Evolutionary conservation across 2,113 vertebrate genomes (phyloP), one percentile per base, ranked within the genome.

Genomic region (Casuarius casuarius): DNA sequence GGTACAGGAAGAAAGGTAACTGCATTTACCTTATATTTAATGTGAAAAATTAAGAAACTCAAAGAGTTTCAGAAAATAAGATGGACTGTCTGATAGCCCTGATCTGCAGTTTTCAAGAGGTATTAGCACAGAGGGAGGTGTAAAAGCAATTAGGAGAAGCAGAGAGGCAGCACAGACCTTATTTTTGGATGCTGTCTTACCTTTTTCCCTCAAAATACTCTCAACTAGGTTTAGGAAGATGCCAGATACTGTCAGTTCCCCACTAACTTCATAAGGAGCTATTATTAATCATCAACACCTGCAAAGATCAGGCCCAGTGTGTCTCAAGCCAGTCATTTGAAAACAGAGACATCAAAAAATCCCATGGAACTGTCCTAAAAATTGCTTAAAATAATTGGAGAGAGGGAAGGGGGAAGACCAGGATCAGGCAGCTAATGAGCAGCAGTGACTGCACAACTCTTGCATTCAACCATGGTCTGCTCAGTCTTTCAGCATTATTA

Each of bases 391-490:
- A 62, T 85, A 48, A n/a, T 31, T 11, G 26, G 51, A 31, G 44
- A 12, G 15, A 21, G 75, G 48, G 52, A 68, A 81, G 52, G 13
- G 77, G 58, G 26, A 85, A 35, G 62, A 44, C 3, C 22, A 44
- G 58, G 48, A 62, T 66, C 22, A 13, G 29, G 23, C 22, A 52
- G 49, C 17, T 62, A 68, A 15, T 12, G 33, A 75, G 87, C 67
- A 89, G 33, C 20, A 40, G 17, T 33, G 71, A 9, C 44, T 63
- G 71, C 75, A 90, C 35, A 66, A 70, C 0, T 73, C 46, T 68
- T 0, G 0, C 61, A 3, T 42, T 28, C 26, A 38, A 26, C 13
- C 70, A 31, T 0, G 0, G 62, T 10, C 54, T n/a, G 44, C 25
- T 71, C 46, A 14, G 0, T 0, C 48, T 76, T 65, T 56, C 3